Percentiles rank a stretch among this genome's conserved stretches.
phyloP scores from a whole-genome alignment of 2,797 vertebrate species.

The Gymnoscopelus braueri region DNA sequence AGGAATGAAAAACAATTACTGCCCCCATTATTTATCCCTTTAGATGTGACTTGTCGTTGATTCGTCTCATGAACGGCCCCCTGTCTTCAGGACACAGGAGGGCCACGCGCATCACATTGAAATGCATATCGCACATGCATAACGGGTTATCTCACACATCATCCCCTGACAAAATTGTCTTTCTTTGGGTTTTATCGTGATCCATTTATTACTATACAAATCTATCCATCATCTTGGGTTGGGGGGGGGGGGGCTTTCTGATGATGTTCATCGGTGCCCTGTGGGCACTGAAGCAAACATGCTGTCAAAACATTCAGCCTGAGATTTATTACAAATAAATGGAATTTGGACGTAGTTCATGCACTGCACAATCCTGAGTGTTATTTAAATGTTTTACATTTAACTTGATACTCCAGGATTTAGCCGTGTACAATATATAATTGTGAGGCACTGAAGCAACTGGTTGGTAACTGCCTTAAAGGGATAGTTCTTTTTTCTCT shows the following conservation, averaged over 20 bases:
- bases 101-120: background rate
- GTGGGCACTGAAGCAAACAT: background rate
- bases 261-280: background rate
- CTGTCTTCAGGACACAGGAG: slow-evolving; percentile 1
- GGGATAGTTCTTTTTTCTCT: too few relatives aligned
- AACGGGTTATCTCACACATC: background rate
- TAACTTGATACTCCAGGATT: too few relatives aligned
- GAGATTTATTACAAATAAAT: background rate
- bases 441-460: background rate
- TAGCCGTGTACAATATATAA: background rate
- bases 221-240: slow-evolving; percentile 1
- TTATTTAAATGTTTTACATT: too few relatives aligned
- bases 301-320: background rate
- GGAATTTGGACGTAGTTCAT: too few relatives aligned
- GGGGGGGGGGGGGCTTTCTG: background rate
- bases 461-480: background rate
- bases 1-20: slow-evolving; percentile 21
- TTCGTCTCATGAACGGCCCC: background rate
- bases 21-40: background rate
- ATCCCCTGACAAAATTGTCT: background rate
- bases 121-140: background rate
- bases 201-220: background rate
- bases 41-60: background rate
- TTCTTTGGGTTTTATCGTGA: background rate
- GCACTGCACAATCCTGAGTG: too few relatives aligned